These are phyloP conservation scores for Leucophenga montana DNA, from an alignment of 2,888 invertebrate genomes.

Conservation along the genomic window DNA sequence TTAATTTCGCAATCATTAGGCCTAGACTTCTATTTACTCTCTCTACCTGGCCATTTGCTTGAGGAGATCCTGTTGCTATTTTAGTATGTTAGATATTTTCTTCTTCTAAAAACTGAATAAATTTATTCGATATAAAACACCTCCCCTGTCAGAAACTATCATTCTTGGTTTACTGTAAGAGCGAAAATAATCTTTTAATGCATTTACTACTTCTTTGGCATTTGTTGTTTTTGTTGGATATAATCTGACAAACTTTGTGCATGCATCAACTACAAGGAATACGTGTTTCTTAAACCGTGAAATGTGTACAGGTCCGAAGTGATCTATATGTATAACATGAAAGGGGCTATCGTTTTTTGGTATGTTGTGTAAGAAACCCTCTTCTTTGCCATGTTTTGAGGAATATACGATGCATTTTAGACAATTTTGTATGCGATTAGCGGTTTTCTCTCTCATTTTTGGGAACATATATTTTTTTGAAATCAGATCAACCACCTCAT, in stretches of 20 bases:
- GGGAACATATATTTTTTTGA: conserved; percentile 23
- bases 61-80: conserved; percentile 43
- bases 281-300: not conserved
- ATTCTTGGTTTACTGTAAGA: conserved; percentile 41
- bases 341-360: not conserved
- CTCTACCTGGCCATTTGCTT: conserved; percentile 50
- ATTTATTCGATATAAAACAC: conserved; percentile 45
- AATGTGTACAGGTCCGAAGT: not conserved
- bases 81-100: conserved; percentile 39
- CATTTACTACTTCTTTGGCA: not conserved
- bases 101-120: conserved; percentile 37
- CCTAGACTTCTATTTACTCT: conserved; percentile 43
- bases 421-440: conserved; percentile 13
- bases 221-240: not conserved
- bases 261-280: not conserved
- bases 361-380: conserved; percentile 4
- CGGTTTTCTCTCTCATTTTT: conserved; percentile 13
- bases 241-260: conserved; percentile 6
- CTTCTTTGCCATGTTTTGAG: not conserved
- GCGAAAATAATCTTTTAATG: conserved; percentile 47
- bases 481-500: conserved; percentile 15
- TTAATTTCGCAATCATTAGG: conserved; percentile 40
- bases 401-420: conserved; percentile 23
- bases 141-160: conserved; percentile 45
- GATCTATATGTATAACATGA: not conserved